A percentile compares a stretch with the other conserved stretches of the same genome.
These are phyloP conservation scores for human DNA, from an alignment of 2,113 vertebrate genomes.

Conservation along the genomic window DNA sequence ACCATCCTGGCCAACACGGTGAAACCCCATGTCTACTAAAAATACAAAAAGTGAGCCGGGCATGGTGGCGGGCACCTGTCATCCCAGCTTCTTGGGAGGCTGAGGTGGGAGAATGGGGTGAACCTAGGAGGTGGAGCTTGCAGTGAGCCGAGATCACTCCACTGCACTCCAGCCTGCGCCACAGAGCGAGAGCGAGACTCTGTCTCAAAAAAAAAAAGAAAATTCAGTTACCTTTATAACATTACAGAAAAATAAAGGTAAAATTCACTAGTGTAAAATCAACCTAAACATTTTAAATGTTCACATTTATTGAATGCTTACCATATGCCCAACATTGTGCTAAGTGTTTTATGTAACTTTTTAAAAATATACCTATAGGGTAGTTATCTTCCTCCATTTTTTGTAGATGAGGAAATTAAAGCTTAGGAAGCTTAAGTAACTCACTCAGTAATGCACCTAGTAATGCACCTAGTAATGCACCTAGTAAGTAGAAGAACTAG, in stretches of 20 bases:
- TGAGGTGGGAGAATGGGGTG: no score
- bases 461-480: background rate
- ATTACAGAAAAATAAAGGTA: background rate
- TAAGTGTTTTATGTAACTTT: background rate
- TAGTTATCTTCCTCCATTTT: background rate
- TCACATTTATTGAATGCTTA: background rate
- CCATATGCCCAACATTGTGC: background rate
- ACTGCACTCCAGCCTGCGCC: no score
- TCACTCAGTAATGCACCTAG: background rate
- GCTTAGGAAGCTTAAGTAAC: background rate
- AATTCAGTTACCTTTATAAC: background rate
- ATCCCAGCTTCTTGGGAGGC: no score
- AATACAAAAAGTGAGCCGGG: no score
- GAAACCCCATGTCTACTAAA: no score
- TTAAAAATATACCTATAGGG: background rate
- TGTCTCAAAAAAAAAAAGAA: background rate
- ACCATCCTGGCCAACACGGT: no score
- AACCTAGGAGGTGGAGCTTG: no score
- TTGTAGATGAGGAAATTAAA: conserved; percentile 6
- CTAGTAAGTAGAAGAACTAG: background rate
- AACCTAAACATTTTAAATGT: background rate
- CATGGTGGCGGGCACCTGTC: accelerated
- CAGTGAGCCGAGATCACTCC: no score
- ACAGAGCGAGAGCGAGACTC: no score
- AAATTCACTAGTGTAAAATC: background rate